These are phyloP conservation scores for Calyptomena viridis DNA, from an alignment of 2,113 vertebrate genomes.

Conservation along the genomic window DNA sequence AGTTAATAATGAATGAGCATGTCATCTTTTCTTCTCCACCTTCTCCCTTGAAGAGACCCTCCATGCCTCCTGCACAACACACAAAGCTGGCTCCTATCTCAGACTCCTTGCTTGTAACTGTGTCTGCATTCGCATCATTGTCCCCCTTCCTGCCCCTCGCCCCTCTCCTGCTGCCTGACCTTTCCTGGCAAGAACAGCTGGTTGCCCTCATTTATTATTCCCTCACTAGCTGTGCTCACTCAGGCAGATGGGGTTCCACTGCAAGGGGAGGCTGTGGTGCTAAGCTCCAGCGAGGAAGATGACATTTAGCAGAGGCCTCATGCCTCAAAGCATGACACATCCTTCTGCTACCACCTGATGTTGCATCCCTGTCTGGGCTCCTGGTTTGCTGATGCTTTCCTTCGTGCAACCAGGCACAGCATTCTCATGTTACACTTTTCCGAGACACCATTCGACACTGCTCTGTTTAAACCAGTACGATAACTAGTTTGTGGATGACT, in stretches of 20 bases:
- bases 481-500: background rate
- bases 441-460: background rate
- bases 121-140: background rate
- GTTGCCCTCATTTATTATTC: background rate
- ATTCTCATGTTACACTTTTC: background rate
- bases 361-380: background rate
- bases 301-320: background rate
- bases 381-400: background rate
- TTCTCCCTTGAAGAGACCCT: background rate
- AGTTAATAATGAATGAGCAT: background rate
- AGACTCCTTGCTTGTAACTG: background rate
- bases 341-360: background rate
- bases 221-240: background rate
- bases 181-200: conserved; percentile 6
- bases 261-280: rapidly evolving
- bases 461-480: background rate
- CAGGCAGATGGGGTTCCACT: background rate
- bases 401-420: background rate
- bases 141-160: background rate
- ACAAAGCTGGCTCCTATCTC: background rate
- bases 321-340: background rate
- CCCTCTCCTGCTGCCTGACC: background rate
- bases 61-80: background rate
- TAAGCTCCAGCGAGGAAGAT: background rate
- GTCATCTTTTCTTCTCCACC: background rate